These are phyloP conservation scores for Microctonus hyperodae DNA, from an alignment of 2,888 invertebrate genomes.

Conservation along the genomic window DNA sequence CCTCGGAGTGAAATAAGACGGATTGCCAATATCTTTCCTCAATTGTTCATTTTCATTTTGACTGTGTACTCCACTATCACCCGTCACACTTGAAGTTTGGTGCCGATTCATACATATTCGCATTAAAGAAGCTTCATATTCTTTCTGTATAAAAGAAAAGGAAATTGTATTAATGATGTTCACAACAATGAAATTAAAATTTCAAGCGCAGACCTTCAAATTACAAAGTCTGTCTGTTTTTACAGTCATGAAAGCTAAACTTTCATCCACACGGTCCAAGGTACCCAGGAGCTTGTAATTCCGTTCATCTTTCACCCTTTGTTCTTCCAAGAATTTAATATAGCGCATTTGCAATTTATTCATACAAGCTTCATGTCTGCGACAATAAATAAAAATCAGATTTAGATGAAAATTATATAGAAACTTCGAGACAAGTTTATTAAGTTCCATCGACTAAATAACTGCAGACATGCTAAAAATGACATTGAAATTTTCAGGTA, in stretches of 20 bases:
- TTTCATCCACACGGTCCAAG: constrained; percentile 68
- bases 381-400: constrained; percentile 31
- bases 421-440: constrained; percentile 13
- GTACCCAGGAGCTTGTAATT: constrained; percentile 68
- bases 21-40: not conserved
- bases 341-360: constrained; percentile 63
- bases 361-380: constrained; percentile 58
- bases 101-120: constrained; percentile 39
- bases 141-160: constrained; percentile 49
- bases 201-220: constrained; percentile 62
- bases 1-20: not conserved
- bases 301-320: constrained; percentile 67
- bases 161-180: constrained; percentile 15
- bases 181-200: not conserved
- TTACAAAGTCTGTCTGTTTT: constrained; percentile 69
- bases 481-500: constrained; percentile 40
- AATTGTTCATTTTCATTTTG: constrained; percentile 44
- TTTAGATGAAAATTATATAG: not conserved
- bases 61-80: constrained; percentile 50
- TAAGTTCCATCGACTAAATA: constrained; percentile 34
- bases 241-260: constrained; percentile 67
- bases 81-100: constrained; percentile 42
- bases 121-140: constrained; percentile 52
- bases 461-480: constrained; percentile 33
- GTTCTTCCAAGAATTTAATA: constrained; percentile 68